Percentiles rank a stretch among this genome's conserved stretches.
These are phyloP conservation scores for Acleris cristana DNA, from an alignment of 2,888 invertebrate genomes.

Conservation along the genomic window DNA sequence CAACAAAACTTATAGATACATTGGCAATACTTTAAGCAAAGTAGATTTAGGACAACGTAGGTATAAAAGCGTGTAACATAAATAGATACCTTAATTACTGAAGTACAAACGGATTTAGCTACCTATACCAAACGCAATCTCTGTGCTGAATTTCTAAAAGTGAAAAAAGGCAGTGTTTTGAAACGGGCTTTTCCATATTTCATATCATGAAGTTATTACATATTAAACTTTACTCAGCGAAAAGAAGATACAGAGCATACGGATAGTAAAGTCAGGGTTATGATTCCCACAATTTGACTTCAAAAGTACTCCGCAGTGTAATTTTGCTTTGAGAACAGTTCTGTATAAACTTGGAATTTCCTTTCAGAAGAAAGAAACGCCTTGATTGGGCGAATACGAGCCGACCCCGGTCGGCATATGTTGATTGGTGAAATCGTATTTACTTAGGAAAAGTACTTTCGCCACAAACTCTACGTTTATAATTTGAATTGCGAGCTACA, in stretches of 20 bases:
- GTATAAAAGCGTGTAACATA: constrained; percentile 50
- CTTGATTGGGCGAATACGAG: not conserved
- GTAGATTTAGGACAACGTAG: constrained; percentile 53
- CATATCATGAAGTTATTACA: no score
- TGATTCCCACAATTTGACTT: constrained; percentile 27
- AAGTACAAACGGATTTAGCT: no score
- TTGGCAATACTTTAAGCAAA: constrained; percentile 52
- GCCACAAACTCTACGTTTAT: constrained; percentile 17
- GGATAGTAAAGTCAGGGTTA: constrained; percentile 22
- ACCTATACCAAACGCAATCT: no score
- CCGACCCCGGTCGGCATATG: constrained; percentile 10
- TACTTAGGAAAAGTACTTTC: constrained; percentile 16
- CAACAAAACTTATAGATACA: constrained; percentile 42
- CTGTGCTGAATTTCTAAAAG: no score
- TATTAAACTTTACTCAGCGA: constrained; percentile 5
- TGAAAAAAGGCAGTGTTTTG: no score
- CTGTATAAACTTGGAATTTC: constrained; percentile 18
- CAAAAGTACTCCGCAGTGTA: constrained; percentile 10
- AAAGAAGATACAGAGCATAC: constrained; percentile 6
- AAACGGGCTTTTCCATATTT: no score
- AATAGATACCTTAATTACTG: constrained; percentile 48
- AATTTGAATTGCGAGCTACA: constrained; percentile 21
- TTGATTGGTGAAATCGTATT: constrained; percentile 30
- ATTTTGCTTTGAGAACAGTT: constrained; percentile 21
- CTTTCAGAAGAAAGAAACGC: constrained; percentile 15